Evolutionary conservation across 2,113 vertebrate genomes (phyloP).

Genomic region (Tragelaphus imberbis): DNA sequence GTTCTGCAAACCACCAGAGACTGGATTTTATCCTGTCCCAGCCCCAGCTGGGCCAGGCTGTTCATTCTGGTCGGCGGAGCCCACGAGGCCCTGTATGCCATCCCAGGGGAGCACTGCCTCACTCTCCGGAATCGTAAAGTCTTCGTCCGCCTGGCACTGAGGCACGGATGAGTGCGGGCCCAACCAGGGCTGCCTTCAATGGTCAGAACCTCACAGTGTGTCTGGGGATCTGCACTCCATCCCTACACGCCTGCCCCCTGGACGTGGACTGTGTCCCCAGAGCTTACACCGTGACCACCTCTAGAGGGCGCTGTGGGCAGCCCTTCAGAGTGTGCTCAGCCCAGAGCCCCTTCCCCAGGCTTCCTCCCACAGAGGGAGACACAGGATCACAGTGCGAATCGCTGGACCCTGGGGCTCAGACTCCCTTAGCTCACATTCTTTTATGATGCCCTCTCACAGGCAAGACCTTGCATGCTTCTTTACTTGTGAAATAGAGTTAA

Average conservation of each 20-base stretch:
- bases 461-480: background rate
- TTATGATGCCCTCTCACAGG: background rate
- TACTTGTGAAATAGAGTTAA: background rate
- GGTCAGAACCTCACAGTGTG: accelerated
- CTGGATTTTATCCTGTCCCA: background rate
- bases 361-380: background rate
- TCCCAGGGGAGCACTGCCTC: background rate
- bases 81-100: background rate
- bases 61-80: background rate
- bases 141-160: background rate
- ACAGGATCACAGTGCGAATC: no score
- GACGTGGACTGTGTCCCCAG: background rate
- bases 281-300: background rate
- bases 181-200: background rate
- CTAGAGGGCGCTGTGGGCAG: background rate
- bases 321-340: background rate
- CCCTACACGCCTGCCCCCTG: background rate
- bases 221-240: background rate
- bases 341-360: background rate
- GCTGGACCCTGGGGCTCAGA: background rate
- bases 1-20: background rate
- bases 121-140: background rate
- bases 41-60: background rate
- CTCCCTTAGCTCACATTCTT: background rate
- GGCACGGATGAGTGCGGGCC: background rate